phyloP scores from a whole-genome alignment of 2,113 vertebrate species.

The Onychostruthus taczanowskii region DNA sequence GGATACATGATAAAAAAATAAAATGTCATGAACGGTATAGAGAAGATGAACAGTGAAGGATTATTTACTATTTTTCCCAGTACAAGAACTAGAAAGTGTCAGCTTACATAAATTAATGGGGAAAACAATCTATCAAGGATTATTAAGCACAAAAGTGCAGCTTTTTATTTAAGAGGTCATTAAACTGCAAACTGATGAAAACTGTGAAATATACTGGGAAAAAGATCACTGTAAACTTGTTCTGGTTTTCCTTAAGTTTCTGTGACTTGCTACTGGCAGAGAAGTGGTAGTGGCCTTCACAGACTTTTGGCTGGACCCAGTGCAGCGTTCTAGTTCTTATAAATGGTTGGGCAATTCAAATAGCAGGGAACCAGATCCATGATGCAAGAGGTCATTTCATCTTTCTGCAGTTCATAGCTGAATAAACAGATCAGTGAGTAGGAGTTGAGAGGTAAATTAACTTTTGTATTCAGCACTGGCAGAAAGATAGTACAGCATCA shows the following conservation, averaged over 20 bases:
- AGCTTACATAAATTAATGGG: not conserved
- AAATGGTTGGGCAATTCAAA: constrained; percentile 43
- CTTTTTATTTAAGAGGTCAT: not conserved
- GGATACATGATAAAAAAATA: not conserved
- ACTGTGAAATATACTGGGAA: not conserved
- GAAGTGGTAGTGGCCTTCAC: not conserved
- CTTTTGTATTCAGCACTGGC: not conserved
- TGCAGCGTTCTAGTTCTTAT: not conserved
- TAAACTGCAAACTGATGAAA: not conserved
- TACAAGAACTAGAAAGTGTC: not conserved
- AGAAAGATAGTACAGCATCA: not conserved
- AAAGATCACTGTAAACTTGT: not conserved
- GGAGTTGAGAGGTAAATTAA: constrained; percentile 25
- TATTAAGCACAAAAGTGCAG: not conserved
- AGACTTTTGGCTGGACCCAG: not conserved
- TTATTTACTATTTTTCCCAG: not conserved
- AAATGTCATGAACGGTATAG: not conserved
- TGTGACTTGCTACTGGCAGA: not conserved
- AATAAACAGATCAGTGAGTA: constrained; percentile 29
- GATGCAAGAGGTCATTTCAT: constrained; percentile 38
- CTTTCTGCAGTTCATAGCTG: not conserved
- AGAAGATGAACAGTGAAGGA: not conserved
- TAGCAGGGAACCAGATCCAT: not conserved
- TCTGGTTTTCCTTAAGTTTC: not conserved
- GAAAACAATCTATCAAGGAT: not conserved